Conservation (phyloP, 2,888 invertebrate genomes). For the Polylopha cassiicola region DNA sequence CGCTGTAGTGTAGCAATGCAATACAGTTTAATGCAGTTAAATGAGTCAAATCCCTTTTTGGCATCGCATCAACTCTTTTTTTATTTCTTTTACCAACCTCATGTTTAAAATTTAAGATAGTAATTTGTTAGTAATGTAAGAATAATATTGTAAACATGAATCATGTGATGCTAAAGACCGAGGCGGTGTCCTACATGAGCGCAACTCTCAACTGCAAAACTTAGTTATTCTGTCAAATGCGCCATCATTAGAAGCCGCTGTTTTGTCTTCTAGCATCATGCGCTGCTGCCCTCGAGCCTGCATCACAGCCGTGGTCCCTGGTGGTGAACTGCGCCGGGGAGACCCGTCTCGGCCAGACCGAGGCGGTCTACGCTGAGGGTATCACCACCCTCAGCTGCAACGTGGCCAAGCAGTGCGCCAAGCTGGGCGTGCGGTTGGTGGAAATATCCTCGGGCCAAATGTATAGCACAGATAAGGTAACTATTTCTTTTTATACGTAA, state of each 20-base stretch:
- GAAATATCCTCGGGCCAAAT: conserved; percentile 92
- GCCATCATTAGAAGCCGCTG: conserved; percentile 5
- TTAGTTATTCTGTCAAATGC: background rate
- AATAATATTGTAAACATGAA: too few relatives aligned
- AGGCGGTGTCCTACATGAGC: too few relatives aligned
- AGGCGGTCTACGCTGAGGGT: conserved; percentile 94
- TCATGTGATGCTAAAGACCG: too few relatives aligned
- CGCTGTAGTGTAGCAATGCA: too few relatives aligned
- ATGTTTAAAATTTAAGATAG: too few relatives aligned
- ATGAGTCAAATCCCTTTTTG: too few relatives aligned
- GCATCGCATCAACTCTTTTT: too few relatives aligned
- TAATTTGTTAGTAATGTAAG: too few relatives aligned
- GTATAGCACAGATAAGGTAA: conserved; percentile 86
- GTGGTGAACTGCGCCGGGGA: conserved; percentile 95
- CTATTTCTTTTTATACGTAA: too few relatives aligned
- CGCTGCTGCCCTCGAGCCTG: conserved; percentile 83
- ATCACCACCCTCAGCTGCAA: conserved; percentile 89
- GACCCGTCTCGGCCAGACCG: conserved; percentile 91
- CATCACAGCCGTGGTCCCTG: conserved; percentile 83
- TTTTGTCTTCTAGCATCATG: conserved; percentile 82
- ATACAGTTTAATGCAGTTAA: too few relatives aligned
- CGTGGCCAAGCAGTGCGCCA: conserved; percentile 87
- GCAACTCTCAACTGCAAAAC: too few relatives aligned
- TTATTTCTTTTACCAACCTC: too few relatives aligned
- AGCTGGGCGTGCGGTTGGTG: conserved; percentile 82